Evolutionary conservation across 35 echinoderm and acorn worm species (phyloP), one percentile per base, ranked within the genome.

Genomic region (Apostichopus californicus): DNA sequence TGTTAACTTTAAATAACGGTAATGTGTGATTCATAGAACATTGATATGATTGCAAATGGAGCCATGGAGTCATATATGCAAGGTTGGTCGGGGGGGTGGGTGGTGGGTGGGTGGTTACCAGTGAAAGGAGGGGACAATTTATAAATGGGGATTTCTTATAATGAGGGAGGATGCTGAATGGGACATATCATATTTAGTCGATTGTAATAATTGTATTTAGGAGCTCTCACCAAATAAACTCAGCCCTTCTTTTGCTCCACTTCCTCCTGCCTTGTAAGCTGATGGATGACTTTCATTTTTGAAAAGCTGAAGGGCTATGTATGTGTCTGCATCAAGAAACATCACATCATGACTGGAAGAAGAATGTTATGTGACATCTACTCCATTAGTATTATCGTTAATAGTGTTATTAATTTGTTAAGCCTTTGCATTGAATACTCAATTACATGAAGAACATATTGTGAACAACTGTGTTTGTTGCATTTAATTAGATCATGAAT

Each of bases 221-320:
- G 18, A 89, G 14, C 64, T 68, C 78, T 96, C 90, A 99, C 97
- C 97, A 96, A 96, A 99, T 14, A 99, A 90, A 91, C 97, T 99
- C 15, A 99, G 90, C 14, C 97, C 97, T 86, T 99, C 97, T 72
- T 99, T 99, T n/a, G 97, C 88, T 13, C 97, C 97, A 87, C 97
- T 99, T 18, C 95, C 95, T 55, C 95, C 95, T 66, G 91, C 79
- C 84, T 99, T 99, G 87, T 93, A 99, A 25, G 92, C 91, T 3
- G 97, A 99, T 25, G 97, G 97, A 92, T 99, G 97, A 13, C 68
- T 93, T 63, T 99, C 97, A 56, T 99, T 96, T 92, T 96, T 93
- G 90, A 99, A 99, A 21, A 99, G 96, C 83, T 99, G 97, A 9
- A 99, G 95, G 24, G 95, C 93, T 34, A 79, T 89, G 92, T 96